Evolutionary conservation across 1,140 invertebrate genomes (phyloP).

Genomic region (Brachionus koreanus): DNA sequence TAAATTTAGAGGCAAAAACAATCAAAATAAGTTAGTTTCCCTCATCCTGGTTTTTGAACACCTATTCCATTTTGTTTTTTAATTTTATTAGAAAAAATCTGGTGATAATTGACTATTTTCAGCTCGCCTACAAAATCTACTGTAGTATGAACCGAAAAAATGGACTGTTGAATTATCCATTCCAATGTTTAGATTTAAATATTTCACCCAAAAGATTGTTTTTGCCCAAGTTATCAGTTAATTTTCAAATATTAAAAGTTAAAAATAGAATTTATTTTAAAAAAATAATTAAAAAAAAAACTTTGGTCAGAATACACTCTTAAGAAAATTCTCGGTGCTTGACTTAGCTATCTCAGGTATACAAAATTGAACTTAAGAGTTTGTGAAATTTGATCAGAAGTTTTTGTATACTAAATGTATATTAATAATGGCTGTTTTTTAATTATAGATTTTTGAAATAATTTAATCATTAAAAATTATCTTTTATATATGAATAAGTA

Average conservation of each 20-base stretch:
- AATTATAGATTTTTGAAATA: not conserved
- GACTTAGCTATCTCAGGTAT: not conserved
- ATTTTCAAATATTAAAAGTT: not conserved
- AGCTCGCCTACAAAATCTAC: not conserved
- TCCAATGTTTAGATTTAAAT: not conserved
- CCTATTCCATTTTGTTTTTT: not conserved
- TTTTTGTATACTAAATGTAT: constrained; percentile 4
- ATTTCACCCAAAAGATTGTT: not conserved
- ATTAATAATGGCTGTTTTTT: not conserved
- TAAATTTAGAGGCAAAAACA: not conserved
- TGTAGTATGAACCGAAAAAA: not conserved
- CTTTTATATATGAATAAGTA: not conserved
- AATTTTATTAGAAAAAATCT: not conserved
- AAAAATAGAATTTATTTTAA: not conserved
- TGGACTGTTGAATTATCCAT: constrained; percentile 1
- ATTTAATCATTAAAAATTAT: not conserved
- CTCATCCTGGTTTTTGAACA: not conserved
- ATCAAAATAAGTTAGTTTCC: not conserved
- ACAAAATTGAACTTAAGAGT: not conserved
- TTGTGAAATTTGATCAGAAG: not conserved
- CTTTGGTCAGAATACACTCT: not conserved
- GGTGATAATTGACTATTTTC: not conserved
- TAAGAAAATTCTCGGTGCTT: not conserved
- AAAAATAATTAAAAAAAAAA: not conserved
- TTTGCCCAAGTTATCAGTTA: not conserved